Percentiles rank a stretch among this genome's conserved stretches.
Conservation (phyloP, 1,140 invertebrate species). For the Drosophila mauritiana region DNA sequence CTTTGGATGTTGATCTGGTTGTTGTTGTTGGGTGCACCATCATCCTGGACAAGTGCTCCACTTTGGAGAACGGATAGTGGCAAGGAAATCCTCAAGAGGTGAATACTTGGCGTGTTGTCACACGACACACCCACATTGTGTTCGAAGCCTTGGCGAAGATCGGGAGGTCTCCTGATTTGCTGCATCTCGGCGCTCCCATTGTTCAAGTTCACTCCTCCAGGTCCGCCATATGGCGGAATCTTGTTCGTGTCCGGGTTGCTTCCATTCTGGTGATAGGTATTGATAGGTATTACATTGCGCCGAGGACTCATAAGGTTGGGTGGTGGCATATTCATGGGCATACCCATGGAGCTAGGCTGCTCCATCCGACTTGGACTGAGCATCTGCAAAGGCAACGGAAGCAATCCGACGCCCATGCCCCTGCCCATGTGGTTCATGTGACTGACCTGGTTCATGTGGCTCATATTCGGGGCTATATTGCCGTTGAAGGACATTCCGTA, state of each 20-base stretch:
- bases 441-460: background rate
- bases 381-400: background rate
- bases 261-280: background rate
- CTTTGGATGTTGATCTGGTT: too few species aligned
- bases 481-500: background rate
- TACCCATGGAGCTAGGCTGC: background rate
- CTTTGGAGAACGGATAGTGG: too few species aligned
- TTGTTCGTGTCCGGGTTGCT: background rate
- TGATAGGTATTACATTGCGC: background rate
- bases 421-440: background rate
- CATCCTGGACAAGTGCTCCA: too few species aligned
- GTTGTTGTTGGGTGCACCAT: too few species aligned
- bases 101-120: too few species aligned
- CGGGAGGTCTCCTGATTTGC: background rate
- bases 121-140: too few species aligned
- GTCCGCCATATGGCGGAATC: background rate
- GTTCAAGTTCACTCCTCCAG: background rate
- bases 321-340: background rate
- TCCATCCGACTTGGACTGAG: conserved; percentile 2
- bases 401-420: background rate
- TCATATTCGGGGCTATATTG: background rate
- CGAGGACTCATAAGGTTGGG: background rate
- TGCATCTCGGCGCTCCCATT: background rate
- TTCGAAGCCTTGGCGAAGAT: background rate
- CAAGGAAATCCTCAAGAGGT: too few species aligned